Evolutionary conservation across 2,797 vertebrate genomes (phyloP), one percentile per base, ranked within the genome.

Genomic region (Micropoecilia bifurca): DNA sequence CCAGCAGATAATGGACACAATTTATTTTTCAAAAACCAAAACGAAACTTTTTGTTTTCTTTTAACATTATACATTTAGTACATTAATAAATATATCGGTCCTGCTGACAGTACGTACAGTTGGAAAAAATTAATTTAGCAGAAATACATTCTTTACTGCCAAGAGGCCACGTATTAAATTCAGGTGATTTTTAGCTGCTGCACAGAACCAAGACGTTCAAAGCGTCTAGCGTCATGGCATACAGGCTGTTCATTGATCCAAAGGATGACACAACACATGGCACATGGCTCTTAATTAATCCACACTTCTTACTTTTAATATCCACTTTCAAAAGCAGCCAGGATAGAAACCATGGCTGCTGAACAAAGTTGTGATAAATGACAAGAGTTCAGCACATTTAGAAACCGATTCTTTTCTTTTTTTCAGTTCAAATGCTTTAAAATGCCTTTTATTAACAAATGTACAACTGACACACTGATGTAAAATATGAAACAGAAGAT

Each of bases 111-210:
- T 84, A 76, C 88, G 63, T 86, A 85, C 85, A 89, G 43, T 79
- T 77, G 53, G 33, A 81, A 69, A 41, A 83, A 84, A 80, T 83
- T 79, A 20, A 86, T 82, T 79, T 46, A 46, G 82, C 69, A 84
- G 74, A 81, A 73, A 69, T 80, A 83, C 87, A 88, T 90, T 90
- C 85, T 45, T 90, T 53, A 66, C 74, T 87, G 81, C 74, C 85
- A 53, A 59, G 77, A 87, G 82, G 85, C 83, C 80, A 28, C 85
- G 73, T 85, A 83, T 79, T 81, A 83, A 79, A 79, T 79, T 72
- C 77, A 82, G 82, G 80, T 85, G 78, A 87, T 77, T 79, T 50
- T 75, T 25, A 46, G 59, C 79, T 80, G 76, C 14, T 61, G 63
- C 76, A 77, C 73, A 57, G 63, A 77, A 41, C 59, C 8, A 3